Evolutionary conservation across 2,113 vertebrate genomes (phyloP).

Genomic region (Arvicanthis niloticus): DNA sequence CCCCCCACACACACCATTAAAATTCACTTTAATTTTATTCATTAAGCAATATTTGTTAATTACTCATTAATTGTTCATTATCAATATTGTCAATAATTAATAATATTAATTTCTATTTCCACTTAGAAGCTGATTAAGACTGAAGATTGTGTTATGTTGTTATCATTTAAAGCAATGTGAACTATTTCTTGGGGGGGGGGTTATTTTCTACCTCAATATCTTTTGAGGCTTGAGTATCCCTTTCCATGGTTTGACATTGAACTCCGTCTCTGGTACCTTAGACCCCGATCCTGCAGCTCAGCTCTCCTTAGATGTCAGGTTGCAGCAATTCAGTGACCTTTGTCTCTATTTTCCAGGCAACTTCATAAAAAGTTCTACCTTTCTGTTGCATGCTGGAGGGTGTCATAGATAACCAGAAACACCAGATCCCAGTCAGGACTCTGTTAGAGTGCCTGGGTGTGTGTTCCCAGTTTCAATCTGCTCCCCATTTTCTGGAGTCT

Average conservation of each 20-base stretch:
- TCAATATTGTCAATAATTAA: background rate
- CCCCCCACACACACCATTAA: background rate
- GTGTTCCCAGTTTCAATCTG: background rate
- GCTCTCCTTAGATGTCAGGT: background rate
- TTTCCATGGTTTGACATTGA: background rate
- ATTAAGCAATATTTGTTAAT: background rate
- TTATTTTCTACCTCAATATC: slow-evolving; percentile 31
- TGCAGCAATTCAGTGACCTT: background rate
- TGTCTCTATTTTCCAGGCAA: background rate
- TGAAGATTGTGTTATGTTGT: slow-evolving; percentile 20
- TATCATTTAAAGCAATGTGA: slow-evolving; percentile 65
- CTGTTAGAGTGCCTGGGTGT: background rate
- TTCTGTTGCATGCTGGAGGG: background rate
- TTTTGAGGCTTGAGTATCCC: background rate
- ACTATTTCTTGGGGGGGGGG: slow-evolving; percentile 27
- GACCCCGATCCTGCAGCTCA: background rate
- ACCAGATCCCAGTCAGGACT: background rate
- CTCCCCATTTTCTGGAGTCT: background rate
- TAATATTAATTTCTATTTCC: background rate
- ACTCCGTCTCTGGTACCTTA: background rate
- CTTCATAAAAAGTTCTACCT: background rate
- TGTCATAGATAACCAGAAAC: background rate
- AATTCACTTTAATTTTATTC: background rate
- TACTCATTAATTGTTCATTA: background rate
- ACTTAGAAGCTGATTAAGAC: slow-evolving; percentile 15